phyloP scores from a whole-genome alignment of 2,113 vertebrate species.

The Petromus typicus region DNA sequence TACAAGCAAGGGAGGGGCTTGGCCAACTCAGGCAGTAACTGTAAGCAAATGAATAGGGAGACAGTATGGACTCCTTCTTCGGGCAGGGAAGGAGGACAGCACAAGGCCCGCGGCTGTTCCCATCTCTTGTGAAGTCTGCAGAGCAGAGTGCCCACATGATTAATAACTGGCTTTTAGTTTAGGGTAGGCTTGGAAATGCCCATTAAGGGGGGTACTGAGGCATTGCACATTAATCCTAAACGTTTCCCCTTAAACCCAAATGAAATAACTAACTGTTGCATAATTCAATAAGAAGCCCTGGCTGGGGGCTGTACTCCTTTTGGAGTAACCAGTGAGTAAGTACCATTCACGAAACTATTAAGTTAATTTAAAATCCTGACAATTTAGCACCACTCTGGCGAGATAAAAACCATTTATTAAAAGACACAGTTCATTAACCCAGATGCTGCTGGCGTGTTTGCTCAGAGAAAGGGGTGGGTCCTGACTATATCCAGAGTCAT shows the following conservation, averaged over 20 bases:
- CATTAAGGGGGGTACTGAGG: conserved; percentile 87
- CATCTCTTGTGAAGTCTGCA: conserved; percentile 16
- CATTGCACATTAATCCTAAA: conserved; percentile 88
- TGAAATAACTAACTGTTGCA: conserved; percentile 87
- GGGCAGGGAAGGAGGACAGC: background rate
- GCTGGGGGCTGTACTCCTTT: conserved; percentile 77
- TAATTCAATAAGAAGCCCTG: conserved; percentile 85
- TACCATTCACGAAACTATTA: conserved; percentile 89
- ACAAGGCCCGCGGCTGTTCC: background rate
- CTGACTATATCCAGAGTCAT: background rate
- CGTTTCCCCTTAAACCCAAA: conserved; percentile 88
- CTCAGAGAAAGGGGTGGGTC: conserved; percentile 81
- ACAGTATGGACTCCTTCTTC: background rate
- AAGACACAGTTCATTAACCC: conserved; percentile 91
- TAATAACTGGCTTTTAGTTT: conserved; percentile 85
- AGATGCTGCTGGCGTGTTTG: conserved; percentile 87
- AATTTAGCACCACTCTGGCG: conserved; percentile 88
- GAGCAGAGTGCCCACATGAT: conserved; percentile 81
- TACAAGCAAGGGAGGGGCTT: background rate
- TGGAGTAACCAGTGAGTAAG: conserved; percentile 86
- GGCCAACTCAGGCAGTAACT: background rate
- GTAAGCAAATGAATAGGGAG: background rate
- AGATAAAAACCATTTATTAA: conserved; percentile 91
- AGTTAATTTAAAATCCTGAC: conserved; percentile 90
- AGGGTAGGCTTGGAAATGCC: conserved; percentile 87